These are phyloP conservation scores for Hanleya hanleyi DNA, from an alignment of 2,888 invertebrate genomes.

Conservation along the genomic window DNA sequence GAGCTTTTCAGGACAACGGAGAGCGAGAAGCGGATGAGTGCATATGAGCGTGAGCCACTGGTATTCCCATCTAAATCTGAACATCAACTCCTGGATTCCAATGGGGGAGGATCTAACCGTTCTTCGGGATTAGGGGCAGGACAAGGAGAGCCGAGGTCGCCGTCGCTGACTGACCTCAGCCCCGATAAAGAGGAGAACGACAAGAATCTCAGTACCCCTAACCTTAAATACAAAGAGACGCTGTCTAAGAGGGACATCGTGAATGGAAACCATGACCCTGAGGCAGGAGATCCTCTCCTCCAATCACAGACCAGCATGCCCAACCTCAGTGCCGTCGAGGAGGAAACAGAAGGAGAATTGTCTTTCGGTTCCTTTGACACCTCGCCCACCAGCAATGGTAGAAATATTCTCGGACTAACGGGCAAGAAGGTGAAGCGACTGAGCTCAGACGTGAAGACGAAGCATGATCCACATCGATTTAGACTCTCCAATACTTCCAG, in stretches of 20 bases:
- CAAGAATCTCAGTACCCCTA: conserved; percentile 32
- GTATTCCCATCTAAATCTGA: conserved; percentile 40
- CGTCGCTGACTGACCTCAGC: conserved; percentile 5
- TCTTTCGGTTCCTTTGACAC: neutral
- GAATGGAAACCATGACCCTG: neutral
- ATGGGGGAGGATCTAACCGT: neutral
- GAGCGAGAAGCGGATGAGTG: conserved; percentile 10
- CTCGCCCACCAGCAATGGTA: neutral
- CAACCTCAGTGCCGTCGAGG: neutral
- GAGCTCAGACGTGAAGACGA: neutral
- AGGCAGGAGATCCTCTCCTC: neutral
- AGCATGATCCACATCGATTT: conserved; percentile 3
- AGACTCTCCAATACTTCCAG: neutral
- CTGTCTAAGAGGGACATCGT: neutral
- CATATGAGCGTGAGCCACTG: conserved; percentile 31
- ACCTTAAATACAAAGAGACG: conserved; percentile 28
- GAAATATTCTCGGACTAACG: too few relatives aligned
- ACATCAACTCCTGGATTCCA: conserved; percentile 43
- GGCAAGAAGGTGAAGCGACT: neutral
- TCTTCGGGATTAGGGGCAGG: too few relatives aligned
- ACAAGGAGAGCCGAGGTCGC: neutral
- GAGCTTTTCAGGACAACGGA: conserved; percentile 20
- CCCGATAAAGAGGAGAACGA: neutral
- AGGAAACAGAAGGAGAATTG: neutral
- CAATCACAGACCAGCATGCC: neutral